Evolutionary conservation across 1,140 invertebrate species (phyloP), one percentile per base, ranked within the genome.

Genomic region (Magallana ariakensis): DNA sequence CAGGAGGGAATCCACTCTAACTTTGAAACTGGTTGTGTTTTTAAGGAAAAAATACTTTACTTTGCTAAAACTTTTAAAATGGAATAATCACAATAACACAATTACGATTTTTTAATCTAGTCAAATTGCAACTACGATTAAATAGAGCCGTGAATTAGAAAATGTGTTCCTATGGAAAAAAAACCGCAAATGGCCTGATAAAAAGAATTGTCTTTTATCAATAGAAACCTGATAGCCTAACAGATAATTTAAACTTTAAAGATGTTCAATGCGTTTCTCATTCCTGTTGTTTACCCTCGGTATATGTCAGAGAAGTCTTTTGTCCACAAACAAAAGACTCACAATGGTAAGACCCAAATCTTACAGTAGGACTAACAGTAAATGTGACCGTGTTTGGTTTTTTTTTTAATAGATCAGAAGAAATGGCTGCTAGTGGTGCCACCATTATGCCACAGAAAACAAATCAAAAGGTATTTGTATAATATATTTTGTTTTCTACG

Each of bases 321-420:
- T 70, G 66, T 70, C 33, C 6, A 26, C 0, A 22, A 70, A 66
- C 62, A 66, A 66, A 22, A 22, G 62, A 19, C 33, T 16, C 9
- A 22, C 22, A 66, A 11, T 26, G 7, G 13, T 22, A 8, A 26
- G 66, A 70, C 66, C 66, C 22, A 13, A 8, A 33, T 70, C 16
- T 60, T 26, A 10, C 5, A 33, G 33, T 33, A 46, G 33, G 53
- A 15, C 33, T 19, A 13, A 26, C 7, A 53, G n/a, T 80, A 26
- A 56, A 33, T 87, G 33, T 60, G 54, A 53, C 60, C 85, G 46
- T 85, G 22, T 33, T 66, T 16, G 70, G 26, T 57, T 62, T 33
- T 53, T 9, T 54, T 85, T 54, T 55, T 11, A 5, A 83, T 58
- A 15, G 22, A 46, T 83, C 33, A 46, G 0, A 19, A 83, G 26